Base-by-base conservation (phyloP, 2,888 invertebrate species). In the Ephialtes manifestator region DNA sequence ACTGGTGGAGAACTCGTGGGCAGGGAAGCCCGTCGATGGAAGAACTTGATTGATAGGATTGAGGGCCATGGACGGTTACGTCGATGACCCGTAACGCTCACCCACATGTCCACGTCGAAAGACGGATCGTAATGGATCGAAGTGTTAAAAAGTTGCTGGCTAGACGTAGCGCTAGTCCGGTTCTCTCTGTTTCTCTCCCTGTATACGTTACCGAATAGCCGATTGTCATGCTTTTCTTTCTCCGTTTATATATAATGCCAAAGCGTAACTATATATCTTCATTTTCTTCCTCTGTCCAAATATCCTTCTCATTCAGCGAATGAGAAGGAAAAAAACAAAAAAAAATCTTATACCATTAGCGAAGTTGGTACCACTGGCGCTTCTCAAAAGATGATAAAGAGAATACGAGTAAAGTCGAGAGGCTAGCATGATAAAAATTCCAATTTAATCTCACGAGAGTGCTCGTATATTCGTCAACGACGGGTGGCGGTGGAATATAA, bases 1-100 rank as follows among this genome's bases (percentile, higher is more conserved):
- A 5, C 10, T 8, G 24, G 75, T 48, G 35, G 18, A 48, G 48
- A 75, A 53, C 51, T 43, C 46, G 28, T 58, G 31, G 55, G 46
- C 68, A 11, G 75, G 71, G 51, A 85, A 71, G 58, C 67, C 71
- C 74, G 86, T 87, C 87, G 82, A 76, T 65, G 67, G 51, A 46
- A 39, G 67, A 76, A 76, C 39, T 88, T 87, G 91, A 90, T 89
- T 89, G 91, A 90, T 90, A 87, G 88, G 46, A 79, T 60, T 58
- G 67, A 84, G 84, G 85, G 80, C 78, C 77, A 91, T 93, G 77
- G 94, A 92, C 87, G 93, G 90, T 80, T 92, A 92, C 89, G 94
- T 94, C 65, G 92, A 91, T 90, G 93, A 93, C 78, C 88, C 85
- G 80, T 86, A 72, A 88, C 68, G 71, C 67, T 85, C 53, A 67